Conservation (phyloP, 2,888 invertebrate genomes). For the Danaus chrysippus region DNA sequence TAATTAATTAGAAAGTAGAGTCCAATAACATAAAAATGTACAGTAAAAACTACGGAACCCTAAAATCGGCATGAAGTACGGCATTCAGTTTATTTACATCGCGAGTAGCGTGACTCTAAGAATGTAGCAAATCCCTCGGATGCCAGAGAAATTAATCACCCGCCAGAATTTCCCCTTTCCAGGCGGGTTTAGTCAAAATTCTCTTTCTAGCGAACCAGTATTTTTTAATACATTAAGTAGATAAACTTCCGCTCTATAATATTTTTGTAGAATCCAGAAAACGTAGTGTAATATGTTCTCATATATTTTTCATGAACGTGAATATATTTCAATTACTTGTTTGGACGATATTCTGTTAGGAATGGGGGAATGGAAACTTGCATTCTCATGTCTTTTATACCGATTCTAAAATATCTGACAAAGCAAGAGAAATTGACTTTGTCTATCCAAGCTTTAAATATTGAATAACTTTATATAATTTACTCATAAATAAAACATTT, state of each 20-base stretch:
- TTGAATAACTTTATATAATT: not conserved
- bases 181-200: slow-evolving; percentile 46
- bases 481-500: no score
- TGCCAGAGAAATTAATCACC: slow-evolving; percentile 64
- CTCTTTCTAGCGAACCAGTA: slow-evolving; percentile 42
- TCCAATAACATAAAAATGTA: slow-evolving; percentile 21
- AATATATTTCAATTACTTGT: not conserved
- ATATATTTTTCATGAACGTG: not conserved
- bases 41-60: slow-evolving; percentile 26
- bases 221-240: slow-evolving; percentile 35
- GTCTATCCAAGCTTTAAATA: not conserved
- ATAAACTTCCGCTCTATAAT: slow-evolving; percentile 25
- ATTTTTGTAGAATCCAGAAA: slow-evolving; percentile 10
- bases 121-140: slow-evolving; percentile 58
- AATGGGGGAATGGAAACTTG: not conserved
- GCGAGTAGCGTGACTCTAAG: slow-evolving; percentile 58
- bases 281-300: not conserved
- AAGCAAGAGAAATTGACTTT: not conserved
- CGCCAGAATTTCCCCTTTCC: slow-evolving; percentile 48
- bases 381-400: not conserved
- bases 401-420: not conserved
- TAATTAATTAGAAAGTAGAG: not conserved
- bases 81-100: slow-evolving; percentile 59
- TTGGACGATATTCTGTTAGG: not conserved
- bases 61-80: slow-evolving; percentile 27